These are phyloP conservation scores for Zosterops hypoxanthus DNA, from an alignment of 2,113 vertebrate species.

Conservation along the genomic window DNA sequence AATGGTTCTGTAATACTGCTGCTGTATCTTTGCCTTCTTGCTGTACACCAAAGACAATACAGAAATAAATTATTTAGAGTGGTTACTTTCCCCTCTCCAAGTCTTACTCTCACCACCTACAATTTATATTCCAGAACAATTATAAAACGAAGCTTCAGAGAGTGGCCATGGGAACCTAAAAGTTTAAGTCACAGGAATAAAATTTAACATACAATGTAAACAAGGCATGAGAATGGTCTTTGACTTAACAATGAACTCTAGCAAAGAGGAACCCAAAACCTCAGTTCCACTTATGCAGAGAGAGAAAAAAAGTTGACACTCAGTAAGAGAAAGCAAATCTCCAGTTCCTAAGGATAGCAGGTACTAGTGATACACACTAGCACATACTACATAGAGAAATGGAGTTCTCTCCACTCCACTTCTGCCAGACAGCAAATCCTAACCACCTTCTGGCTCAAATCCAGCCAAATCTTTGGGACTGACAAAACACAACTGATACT, in stretches of 20 bases:
- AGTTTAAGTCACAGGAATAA: neutral
- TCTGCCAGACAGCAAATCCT: neutral
- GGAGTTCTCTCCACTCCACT: neutral
- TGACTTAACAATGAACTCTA: neutral
- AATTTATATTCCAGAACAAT: neutral
- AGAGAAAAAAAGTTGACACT: neutral
- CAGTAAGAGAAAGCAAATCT: neutral
- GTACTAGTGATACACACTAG: neutral
- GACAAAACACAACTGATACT: constrained; percentile 19
- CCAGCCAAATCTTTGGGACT: neutral
- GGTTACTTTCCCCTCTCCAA: neutral
- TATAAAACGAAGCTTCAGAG: neutral
- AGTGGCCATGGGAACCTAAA: neutral
- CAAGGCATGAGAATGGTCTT: neutral
- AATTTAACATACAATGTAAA: neutral
- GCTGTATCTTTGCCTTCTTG: neutral
- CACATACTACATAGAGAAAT: neutral
- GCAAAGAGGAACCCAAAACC: neutral
- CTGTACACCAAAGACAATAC: neutral
- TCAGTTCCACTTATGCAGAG: neutral
- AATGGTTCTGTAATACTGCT: neutral
- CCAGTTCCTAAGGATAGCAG: neutral
- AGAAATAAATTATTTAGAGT: constrained; percentile 7
- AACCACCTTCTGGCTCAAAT: neutral
- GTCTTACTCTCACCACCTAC: neutral